Evolutionary conservation across 1,140 invertebrate genomes (phyloP).

Genomic region (Drosophila nasuta): DNA sequence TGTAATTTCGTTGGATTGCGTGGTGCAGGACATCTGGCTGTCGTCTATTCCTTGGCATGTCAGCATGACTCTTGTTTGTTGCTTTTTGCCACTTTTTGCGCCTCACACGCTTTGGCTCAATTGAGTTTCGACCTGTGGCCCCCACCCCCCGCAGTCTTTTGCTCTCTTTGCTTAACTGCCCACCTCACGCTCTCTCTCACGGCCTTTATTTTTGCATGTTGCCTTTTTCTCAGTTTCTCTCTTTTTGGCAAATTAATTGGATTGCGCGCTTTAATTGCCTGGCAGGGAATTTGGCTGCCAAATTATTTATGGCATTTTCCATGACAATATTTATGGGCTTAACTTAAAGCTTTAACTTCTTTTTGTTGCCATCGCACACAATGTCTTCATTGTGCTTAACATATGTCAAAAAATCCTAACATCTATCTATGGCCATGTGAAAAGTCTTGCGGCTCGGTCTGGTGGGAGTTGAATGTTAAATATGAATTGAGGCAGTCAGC

Average conservation of each 20-base stretch:
- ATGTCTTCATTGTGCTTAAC: not conserved
- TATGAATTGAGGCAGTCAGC: slow-evolving; percentile 34
- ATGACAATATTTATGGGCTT: slow-evolving; percentile 23
- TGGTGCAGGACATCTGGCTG: slow-evolving; percentile 6
- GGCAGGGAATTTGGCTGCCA: slow-evolving; percentile 35
- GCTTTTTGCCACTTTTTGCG: slow-evolving; percentile 19
- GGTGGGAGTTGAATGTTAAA: slow-evolving; percentile 31
- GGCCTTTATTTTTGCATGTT: slow-evolving; percentile 9
- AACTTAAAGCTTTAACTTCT: slow-evolving; percentile 21
- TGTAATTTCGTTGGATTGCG: not conserved
- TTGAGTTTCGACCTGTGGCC: slow-evolving; percentile 53
- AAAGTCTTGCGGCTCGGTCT: not conserved
- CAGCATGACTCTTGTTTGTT: slow-evolving; percentile 39
- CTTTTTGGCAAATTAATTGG: slow-evolving; percentile 63
- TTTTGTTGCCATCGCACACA: not conserved
- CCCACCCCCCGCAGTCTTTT: not conserved
- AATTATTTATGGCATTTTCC: slow-evolving; percentile 62
- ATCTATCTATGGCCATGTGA: slow-evolving; percentile 5
- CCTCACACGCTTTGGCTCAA: slow-evolving; percentile 54
- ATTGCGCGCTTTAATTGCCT: slow-evolving; percentile 66
- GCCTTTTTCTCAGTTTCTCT: slow-evolving; percentile 7
- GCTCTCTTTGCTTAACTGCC: not conserved
- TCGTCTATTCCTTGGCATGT: not conserved
- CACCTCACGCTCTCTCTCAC: not conserved
- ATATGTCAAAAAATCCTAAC: slow-evolving; percentile 10